Base-by-base conservation (phyloP, 2,888 invertebrate genomes). In the Dasysyrphus tricinctus region DNA sequence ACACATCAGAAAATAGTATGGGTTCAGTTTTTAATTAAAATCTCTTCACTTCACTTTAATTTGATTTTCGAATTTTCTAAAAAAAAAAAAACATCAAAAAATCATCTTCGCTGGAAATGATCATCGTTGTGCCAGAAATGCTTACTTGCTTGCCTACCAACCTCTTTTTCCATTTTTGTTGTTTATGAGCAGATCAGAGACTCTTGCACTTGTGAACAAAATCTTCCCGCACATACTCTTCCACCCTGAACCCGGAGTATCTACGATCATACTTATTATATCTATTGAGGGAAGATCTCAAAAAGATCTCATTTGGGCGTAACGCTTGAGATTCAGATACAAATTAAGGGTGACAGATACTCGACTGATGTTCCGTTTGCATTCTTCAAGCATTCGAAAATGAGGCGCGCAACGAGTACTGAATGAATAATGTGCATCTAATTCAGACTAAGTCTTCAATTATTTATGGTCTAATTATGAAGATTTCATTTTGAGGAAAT, bases 401-500 rank as follows among this genome's bases (percentile, higher is more conserved):
- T 51, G 19, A 44, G 67, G 56, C 67, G 39, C 16, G 24, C 37
- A 67, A 4, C 69, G 75, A 75, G 65, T 65, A 75, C 80, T 82
- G 54, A 81, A 75, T 82, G 87, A 87, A 83, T 79, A 67, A 82
- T 82, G 76, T 80, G 70, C 82, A 76, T 76, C 87, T 83, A 87
- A 83, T 83, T 87, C 69, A 14, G 70, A 79, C 70, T 72, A 87
- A 87, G 69, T 76, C 76, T 76, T 80, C 73, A 83, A 87, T 87
- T 87, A 87, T 87, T 87, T 87, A 87, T 87, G 83, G 87, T 83
- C 78, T 86, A 82, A 86, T 86, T 86, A 82, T 79, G 84, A 67
- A 67, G 32, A 76, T 80, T 61, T 73, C 81, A 67, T 44, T 63
- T 63, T 32, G 70, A 72, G 29, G 57, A 49, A 12, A 59, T 49